Evolutionary conservation across 2,113 vertebrate species (phyloP).

Genomic region (Cyprichromis sp.): DNA sequence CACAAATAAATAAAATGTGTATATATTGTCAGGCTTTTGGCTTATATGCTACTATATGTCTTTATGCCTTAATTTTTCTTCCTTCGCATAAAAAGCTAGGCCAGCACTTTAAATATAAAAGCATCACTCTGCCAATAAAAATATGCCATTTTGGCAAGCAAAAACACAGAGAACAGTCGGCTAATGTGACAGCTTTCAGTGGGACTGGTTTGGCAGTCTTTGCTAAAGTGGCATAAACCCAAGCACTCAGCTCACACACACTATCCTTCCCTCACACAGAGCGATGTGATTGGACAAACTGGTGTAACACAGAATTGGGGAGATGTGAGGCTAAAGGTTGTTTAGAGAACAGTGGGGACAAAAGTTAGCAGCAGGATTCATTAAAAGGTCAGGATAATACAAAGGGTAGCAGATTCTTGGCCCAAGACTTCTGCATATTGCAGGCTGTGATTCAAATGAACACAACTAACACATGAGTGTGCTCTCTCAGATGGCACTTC

Average conservation of each 20-base stretch:
- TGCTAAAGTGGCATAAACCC: constrained; percentile 54
- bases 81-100: constrained; percentile 14
- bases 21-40: background rate
- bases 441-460: background rate
- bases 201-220: constrained; percentile 60
- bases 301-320: background rate
- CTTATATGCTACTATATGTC: constrained; percentile 3
- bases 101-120: constrained; percentile 49
- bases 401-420: background rate
- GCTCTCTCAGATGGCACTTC: background rate
- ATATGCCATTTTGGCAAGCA: constrained; percentile 53
- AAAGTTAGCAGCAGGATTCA: constrained; percentile 18
- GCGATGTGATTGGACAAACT: constrained; percentile 12
- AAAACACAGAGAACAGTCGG: constrained; percentile 38
- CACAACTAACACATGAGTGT: background rate
- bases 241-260: constrained; percentile 35
- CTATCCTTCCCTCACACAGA: constrained; percentile 6
- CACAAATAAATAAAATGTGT: background rate
- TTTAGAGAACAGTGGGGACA: background rate
- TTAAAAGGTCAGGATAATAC: constrained; percentile 22
- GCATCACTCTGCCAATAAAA: constrained; percentile 49
- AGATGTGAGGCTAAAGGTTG: constrained; percentile 26
- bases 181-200: constrained; percentile 66
- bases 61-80: background rate
- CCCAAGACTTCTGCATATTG: background rate